Evolutionary conservation across 1,140 invertebrate genomes (phyloP), one percentile per base, ranked within the genome.

Genomic region (Nylanderia fulva): DNA sequence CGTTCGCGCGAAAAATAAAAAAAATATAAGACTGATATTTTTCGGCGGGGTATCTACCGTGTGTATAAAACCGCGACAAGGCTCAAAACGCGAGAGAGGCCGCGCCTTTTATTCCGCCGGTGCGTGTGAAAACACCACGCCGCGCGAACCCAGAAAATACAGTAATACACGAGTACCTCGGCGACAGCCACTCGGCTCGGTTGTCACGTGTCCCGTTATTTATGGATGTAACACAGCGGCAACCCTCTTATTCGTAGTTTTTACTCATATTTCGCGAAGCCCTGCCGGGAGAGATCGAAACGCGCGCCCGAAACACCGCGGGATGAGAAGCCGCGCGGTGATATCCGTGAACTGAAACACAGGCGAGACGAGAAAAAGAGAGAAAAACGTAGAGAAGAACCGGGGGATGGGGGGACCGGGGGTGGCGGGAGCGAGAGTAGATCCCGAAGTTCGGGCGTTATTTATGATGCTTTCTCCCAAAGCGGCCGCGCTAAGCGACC

Each of bases 221-320:
- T 94, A 94, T 92, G 91, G 86, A 87, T 91, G 91, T 75, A 89
- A 88, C 85, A 83, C 89, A 88, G 84, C 88, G 90, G 86, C 88
- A 84, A 93, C 92, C 92, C 92, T 93, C 92, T 94, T 94, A 93
- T 93, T 94, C 93, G 88, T 86, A 90, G 90, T 93, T 94, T 94
- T 93, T 92, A 90, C 91, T 92, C 91, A 90, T 91, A 93, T 93
- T 92, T 92, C 91, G 91, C 92, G 90, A 80, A 80, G 45, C 85
- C 54, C 69, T 84, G 80, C 80, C 80, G 72, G 71, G 80, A 63
- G 77, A 87, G 54, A 86, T 77, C 86, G 86, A 84, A 76, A 64
- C 42, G 64, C 42, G 75, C 48, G 56, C 85, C 58, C 56, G 52
- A 61, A 64, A 54, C 36, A 76, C 71, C 71, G 58, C 66, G 84